Evolutionary conservation across 1,140 invertebrate genomes (phyloP).

Genomic region (Megathymus violae): DNA sequence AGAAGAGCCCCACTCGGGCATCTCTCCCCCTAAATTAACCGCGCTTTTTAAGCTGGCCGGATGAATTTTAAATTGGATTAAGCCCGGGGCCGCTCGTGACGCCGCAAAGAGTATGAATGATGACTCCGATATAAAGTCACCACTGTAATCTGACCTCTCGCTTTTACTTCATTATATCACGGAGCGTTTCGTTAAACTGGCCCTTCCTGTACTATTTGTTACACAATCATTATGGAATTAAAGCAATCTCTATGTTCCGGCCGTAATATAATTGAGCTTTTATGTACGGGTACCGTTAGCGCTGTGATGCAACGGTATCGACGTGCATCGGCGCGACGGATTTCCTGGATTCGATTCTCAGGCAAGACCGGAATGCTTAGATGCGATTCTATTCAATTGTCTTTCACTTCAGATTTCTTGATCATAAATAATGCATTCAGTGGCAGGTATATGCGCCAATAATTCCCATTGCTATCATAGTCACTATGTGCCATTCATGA

Average conservation of each 20-base stretch:
- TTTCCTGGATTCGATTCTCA: slow-evolving; percentile 73
- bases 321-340: slow-evolving; percentile 56
- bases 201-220: slow-evolving; percentile 45
- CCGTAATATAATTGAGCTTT: slow-evolving; percentile 61
- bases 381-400: slow-evolving; percentile 26
- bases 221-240: slow-evolving; percentile 73
- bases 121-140: slow-evolving; percentile 60
- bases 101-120: slow-evolving; percentile 76
- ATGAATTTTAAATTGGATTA: slow-evolving; percentile 78
- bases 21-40: slow-evolving; percentile 54
- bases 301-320: slow-evolving; percentile 62
- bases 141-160: slow-evolving; percentile 42
- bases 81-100: slow-evolving; percentile 71
- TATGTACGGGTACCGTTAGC: slow-evolving; percentile 63
- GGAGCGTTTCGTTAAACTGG: slow-evolving; percentile 40
- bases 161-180: slow-evolving; percentile 40
- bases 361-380: slow-evolving; percentile 56
- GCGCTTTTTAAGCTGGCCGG: slow-evolving; percentile 65
- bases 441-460: slow-evolving; percentile 25
- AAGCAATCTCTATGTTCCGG: slow-evolving; percentile 72
- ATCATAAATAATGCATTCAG: slow-evolving; percentile 31
- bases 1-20: slow-evolving; percentile 45
- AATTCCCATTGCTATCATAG: slow-evolving; percentile 25
- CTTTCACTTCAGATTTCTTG: slow-evolving; percentile 29
- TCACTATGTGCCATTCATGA: slow-evolving; percentile 20